Base-by-base conservation (phyloP, 2,888 invertebrate species). In the Trichopria drosophilae region DNA sequence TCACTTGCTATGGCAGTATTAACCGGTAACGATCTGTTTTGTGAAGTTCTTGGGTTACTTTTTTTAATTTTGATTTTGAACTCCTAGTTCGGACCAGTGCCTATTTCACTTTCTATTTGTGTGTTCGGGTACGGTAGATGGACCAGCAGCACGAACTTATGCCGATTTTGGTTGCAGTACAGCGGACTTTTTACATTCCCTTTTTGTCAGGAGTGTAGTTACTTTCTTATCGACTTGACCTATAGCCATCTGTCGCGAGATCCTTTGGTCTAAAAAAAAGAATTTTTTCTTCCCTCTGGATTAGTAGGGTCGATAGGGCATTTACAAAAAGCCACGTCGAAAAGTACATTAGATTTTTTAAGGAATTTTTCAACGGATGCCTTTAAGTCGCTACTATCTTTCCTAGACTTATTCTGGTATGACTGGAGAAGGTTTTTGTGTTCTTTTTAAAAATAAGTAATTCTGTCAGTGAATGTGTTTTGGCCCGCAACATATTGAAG, bases 331-430 rank as follows among this genome's bases (percentile, higher is more conserved):
- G n/a, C n/a, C n/a, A n/a, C n/a, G n/a, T n/a, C n/a, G n/a, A n/a
- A n/a, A n/a, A n/a, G n/a, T n/a, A n/a, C n/a, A n/a, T n/a, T n/a
- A n/a, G n/a, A n/a, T n/a, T n/a, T n/a, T n/a, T n/a, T n/a, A n/a
- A n/a, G n/a, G n/a, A n/a, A 31, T 31, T 31, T 31, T 36, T 36
- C 10, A 36, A 20, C 9, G 12, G n/a, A n/a, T 9, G 13, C n/a
- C 15, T 29, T 29, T n/a, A n/a, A n/a, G 22, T 22, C 18, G 36
- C 20, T 10, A 19, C 36, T 36, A 13, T 20, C 2, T 36, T 36
- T 36, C 36, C 36, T 10, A 36, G 20, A 36, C 20, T 36, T 20
- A n/a, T n/a, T n/a, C n/a, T n/a, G n/a, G n/a, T n/a, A n/a, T n/a
- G n/a, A n/a, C n/a, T n/a, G n/a, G n/a, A 18, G 40, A 24, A 40